These are phyloP conservation scores for Xestia sexstrigata DNA, from an alignment of 2,888 invertebrate genomes.

Conservation along the genomic window DNA sequence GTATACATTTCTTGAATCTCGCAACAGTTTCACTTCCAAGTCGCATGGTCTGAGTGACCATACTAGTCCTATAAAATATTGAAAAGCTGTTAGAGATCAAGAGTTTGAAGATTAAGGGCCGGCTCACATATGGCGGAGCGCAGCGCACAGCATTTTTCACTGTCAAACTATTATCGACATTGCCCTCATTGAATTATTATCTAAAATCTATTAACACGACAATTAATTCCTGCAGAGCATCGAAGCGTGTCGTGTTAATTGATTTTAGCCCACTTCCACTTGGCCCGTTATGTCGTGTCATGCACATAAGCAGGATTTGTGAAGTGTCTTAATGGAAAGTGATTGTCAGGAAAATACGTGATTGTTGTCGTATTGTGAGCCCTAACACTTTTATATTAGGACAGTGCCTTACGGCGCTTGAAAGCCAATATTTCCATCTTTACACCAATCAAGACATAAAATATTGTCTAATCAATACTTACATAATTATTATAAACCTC, in stretches of 20 bases:
- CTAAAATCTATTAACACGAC: no score
- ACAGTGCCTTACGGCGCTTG: not conserved
- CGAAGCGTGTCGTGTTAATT: no score
- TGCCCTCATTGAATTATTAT: no score
- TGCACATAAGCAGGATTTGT: not conserved
- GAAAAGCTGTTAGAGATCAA: not conserved
- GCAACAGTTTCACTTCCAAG: conserved; percentile 95
- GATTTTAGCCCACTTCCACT: not conserved
- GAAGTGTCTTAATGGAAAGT: not conserved
- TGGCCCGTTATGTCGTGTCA: not conserved
- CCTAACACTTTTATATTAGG: not conserved
- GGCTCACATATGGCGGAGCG: no score
- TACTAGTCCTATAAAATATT: conserved; percentile 90
- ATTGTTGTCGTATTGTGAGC: not conserved
- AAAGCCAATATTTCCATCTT: no score
- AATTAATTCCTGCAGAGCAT: no score
- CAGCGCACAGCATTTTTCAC: no score
- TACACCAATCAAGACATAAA: no score
- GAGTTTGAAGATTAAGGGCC: not conserved
- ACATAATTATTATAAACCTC: no score
- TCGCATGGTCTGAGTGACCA: conserved; percentile 97
- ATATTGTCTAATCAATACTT: no score
- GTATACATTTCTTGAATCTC: conserved; percentile 93
- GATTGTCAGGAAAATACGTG: not conserved
- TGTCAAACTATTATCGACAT: no score